These are phyloP conservation scores for Tilapia sparmanii DNA, from an alignment of 2,113 vertebrate genomes.

Conservation along the genomic window DNA sequence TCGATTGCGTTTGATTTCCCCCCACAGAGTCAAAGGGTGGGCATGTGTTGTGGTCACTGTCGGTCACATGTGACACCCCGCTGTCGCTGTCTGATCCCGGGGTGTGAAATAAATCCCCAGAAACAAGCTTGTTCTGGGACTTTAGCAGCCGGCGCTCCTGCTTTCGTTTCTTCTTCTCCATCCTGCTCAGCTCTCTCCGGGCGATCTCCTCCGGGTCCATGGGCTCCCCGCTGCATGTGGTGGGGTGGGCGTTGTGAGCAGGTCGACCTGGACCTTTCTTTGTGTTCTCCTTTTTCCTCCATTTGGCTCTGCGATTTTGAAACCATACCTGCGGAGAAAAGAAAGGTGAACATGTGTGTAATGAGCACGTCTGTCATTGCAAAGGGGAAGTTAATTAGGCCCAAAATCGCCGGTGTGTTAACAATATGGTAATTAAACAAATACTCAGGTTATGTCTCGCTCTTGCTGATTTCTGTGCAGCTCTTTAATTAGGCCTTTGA, in stretches of 20 bases:
- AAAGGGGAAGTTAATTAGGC: neutral
- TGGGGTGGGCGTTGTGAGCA: conserved; percentile 96
- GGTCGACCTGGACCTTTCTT: conserved; percentile 97
- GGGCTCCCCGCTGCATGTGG: conserved; percentile 96
- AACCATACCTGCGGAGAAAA: conserved; percentile 91
- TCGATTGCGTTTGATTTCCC: conserved; percentile 63
- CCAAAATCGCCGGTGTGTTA: neutral
- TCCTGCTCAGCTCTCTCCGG: conserved; percentile 86
- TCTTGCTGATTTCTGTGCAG: neutral
- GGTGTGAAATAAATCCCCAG: conserved; percentile 86
- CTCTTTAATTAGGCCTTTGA: conserved; percentile 12
- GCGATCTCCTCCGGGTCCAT: conserved; percentile 98
- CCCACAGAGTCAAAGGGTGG: conserved; percentile 45
- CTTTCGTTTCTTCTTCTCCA: conserved; percentile 96
- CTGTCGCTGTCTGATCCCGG: conserved; percentile 97
- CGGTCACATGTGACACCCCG: conserved; percentile 81
- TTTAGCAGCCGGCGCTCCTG: conserved; percentile 92
- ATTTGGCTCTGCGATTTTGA: conserved; percentile 97
- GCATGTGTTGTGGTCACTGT: conserved; percentile 65
- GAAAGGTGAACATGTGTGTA: neutral
- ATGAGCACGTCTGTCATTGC: neutral
- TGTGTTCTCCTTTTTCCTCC: conserved; percentile 98
- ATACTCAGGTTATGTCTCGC: neutral
- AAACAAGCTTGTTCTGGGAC: conserved; percentile 81
- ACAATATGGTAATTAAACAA: conserved; percentile 20